A percentile compares a stretch with the other conserved stretches of the same genome.
Conservation (phyloP, 2,888 invertebrate species). For the Nycteola revayana region DNA sequence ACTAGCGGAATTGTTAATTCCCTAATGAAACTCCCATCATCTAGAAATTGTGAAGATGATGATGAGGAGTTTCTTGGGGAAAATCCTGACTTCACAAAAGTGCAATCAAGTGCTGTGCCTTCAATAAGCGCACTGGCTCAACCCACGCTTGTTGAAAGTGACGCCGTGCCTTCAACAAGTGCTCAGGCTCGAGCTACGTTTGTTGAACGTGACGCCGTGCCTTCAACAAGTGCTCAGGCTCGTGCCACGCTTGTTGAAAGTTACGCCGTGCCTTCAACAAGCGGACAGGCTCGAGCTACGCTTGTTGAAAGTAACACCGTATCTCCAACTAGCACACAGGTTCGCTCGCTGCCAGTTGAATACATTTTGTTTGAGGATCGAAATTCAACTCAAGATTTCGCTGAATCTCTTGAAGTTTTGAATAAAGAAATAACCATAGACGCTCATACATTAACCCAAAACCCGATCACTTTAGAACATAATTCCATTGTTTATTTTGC, state of each 20-base stretch:
- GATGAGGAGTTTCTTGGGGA: constrained; percentile 6
- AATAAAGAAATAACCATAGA: constrained; percentile 1
- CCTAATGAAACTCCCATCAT: constrained; percentile 12
- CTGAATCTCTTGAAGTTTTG: not conserved
- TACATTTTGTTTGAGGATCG: not conserved
- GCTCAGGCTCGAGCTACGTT: not conserved
- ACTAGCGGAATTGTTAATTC: constrained; percentile 17
- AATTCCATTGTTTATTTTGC: constrained; percentile 21
- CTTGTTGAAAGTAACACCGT: not conserved
- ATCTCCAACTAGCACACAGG: too few relatives aligned
- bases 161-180: not conserved
- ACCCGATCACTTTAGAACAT: too few relatives aligned
- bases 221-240: not conserved
- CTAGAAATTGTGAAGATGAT: constrained; percentile 14
- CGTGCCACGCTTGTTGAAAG: not conserved
- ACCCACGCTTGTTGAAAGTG: not conserved
- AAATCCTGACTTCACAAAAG: not conserved
- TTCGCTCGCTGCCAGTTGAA: too few relatives aligned
- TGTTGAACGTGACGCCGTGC: not conserved
- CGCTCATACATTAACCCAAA: too few relatives aligned
- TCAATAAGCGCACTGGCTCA: not conserved
- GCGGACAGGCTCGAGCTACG: not conserved
- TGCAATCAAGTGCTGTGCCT: not conserved
- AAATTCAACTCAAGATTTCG: not conserved
- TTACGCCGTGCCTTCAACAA: not conserved